These are phyloP conservation scores for Diachrysia chrysitis DNA, from an alignment of 2,888 invertebrate genomes.

Conservation along the genomic window DNA sequence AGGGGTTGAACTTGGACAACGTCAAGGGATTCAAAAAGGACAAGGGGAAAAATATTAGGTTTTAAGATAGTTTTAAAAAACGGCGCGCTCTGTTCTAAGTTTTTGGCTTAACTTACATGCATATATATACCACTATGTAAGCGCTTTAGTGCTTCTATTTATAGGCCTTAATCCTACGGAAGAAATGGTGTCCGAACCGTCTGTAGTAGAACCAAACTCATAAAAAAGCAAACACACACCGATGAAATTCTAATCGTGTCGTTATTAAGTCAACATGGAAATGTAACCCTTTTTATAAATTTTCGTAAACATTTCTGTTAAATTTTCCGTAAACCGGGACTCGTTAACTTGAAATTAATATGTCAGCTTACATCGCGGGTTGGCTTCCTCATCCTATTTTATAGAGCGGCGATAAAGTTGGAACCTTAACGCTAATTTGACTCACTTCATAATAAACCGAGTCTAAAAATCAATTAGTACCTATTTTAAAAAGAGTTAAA, in stretches of 20 bases:
- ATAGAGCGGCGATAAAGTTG: conserved; percentile 42
- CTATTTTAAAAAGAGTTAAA: neutral
- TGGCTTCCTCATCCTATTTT: conserved; percentile 35
- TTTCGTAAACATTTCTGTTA: conserved; percentile 49
- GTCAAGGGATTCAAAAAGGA: no score
- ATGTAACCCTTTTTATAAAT: conserved; percentile 9
- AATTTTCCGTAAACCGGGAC: conserved; percentile 32
- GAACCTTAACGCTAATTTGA: conserved; percentile 43
- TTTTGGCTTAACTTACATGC: neutral
- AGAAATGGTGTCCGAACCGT: neutral
- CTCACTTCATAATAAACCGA: conserved; percentile 22
- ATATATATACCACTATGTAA: neutral
- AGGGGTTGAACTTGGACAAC: no score
- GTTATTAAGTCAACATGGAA: conserved; percentile 5
- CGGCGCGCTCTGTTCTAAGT: no score
- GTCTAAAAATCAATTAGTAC: neutral
- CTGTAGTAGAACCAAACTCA: neutral
- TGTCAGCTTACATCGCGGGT: conserved; percentile 54
- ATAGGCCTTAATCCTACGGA: neutral
- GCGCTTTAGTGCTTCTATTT: neutral
- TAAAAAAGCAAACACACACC: neutral
- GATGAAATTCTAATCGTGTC: neutral
- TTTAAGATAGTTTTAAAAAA: no score
- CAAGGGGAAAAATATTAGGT: no score
- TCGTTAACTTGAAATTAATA: conserved; percentile 68